These are phyloP conservation scores for Zonitis immaculata DNA, from an alignment of 2,888 invertebrate species.

Conservation along the genomic window DNA sequence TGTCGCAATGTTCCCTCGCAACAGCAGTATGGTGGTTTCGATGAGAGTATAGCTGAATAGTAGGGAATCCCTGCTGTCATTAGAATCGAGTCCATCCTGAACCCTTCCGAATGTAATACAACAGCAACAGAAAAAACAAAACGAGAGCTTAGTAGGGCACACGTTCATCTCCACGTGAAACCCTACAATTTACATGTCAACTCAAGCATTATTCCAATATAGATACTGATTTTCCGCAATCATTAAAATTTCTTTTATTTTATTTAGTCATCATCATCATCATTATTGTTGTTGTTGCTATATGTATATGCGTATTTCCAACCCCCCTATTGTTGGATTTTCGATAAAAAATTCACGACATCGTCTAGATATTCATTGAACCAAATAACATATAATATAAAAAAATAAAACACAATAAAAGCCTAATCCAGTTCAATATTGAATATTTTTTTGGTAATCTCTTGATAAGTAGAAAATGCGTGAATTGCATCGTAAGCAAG, in stretches of 20 bases:
- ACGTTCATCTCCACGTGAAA: slow-evolving; percentile 25
- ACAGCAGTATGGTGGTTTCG: too few species aligned
- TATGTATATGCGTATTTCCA: too few species aligned
- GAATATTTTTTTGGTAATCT: slow-evolving; percentile 37
- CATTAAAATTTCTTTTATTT: background rate
- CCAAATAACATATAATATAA: slow-evolving; percentile 11
- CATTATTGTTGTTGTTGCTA: too few species aligned
- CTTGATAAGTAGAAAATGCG: slow-evolving; percentile 34
- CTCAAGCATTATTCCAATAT: background rate
- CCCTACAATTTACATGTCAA: slow-evolving; percentile 19
- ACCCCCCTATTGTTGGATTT: background rate
- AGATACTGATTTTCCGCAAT: background rate
- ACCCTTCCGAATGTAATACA: slow-evolving; percentile 22
- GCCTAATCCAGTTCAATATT: slow-evolving; percentile 37
- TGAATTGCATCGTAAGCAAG: slow-evolving; percentile 32
- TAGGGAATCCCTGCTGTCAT: slow-evolving; percentile 30
- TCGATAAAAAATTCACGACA: slow-evolving; percentile 9
- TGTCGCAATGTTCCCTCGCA: slow-evolving; percentile 23
- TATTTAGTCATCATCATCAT: too few species aligned
- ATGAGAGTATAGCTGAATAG: too few species aligned
- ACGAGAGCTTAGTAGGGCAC: slow-evolving; percentile 23
- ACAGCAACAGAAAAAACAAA: too few species aligned
- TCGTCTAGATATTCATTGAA: background rate
- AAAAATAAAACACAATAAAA: slow-evolving; percentile 33
- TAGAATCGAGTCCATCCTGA: slow-evolving; percentile 17